These are phyloP conservation scores for Standfussiana lucernea DNA, from an alignment of 2,888 invertebrate genomes.

Conservation along the genomic window DNA sequence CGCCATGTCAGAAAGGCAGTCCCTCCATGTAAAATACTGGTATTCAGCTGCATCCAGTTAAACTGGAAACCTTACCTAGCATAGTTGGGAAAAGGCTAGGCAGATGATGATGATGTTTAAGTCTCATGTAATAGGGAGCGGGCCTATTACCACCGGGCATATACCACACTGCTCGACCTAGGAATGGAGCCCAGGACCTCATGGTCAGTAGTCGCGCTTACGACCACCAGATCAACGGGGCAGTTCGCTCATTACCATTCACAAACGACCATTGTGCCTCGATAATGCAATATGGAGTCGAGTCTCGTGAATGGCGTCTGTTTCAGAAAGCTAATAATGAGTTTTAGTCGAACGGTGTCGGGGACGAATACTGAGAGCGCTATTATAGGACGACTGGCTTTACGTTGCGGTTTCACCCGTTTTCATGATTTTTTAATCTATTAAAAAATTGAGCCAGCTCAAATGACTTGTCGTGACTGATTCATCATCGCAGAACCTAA, in stretches of 20 bases:
- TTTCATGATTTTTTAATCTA: background rate
- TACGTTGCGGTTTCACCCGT: slow-evolving; percentile 8
- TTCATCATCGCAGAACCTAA: no score
- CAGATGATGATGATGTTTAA: background rate
- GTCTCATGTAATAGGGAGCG: background rate
- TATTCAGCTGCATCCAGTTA: background rate
- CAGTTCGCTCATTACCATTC: slow-evolving; percentile 67
- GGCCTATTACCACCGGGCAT: background rate
- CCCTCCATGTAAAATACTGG: no score
- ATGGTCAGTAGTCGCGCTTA: background rate
- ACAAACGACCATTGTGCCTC: slow-evolving; percentile 63
- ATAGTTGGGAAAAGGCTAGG: background rate
- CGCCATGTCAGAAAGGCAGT: background rate
- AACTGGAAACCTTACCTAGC: background rate
- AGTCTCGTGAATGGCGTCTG: slow-evolving; percentile 62
- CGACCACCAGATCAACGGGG: slow-evolving; percentile 26
- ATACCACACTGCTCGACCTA: background rate
- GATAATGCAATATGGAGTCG: slow-evolving; percentile 66
- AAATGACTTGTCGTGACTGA: no score
- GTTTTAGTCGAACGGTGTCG: slow-evolving; percentile 65
- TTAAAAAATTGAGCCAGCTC: no score
- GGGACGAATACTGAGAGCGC: slow-evolving; percentile 69
- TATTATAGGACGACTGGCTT: slow-evolving; percentile 57
- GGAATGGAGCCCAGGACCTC: background rate
- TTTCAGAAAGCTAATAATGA: slow-evolving; percentile 70